These are phyloP conservation scores for Sciurus carolinensis DNA, from an alignment of 2,797 vertebrate genomes.

Conservation along the genomic window DNA sequence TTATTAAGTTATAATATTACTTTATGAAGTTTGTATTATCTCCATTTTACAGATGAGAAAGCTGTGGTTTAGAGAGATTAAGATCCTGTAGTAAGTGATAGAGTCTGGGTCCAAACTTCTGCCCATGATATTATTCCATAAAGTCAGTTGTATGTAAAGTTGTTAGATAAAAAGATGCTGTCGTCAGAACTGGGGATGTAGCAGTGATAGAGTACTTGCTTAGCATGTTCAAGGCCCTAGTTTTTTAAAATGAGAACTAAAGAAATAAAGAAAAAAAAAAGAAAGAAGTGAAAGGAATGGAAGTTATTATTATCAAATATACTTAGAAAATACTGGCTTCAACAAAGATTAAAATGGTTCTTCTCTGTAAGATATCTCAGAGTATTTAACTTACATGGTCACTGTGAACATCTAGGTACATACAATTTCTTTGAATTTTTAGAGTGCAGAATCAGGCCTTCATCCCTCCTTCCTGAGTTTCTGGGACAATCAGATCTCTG, in stretches of 20 bases:
- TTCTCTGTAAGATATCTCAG: neutral
- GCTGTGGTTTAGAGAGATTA: neutral
- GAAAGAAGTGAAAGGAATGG: neutral
- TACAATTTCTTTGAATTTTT: neutral
- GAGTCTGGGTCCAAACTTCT: neutral
- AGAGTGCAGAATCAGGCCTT: neutral
- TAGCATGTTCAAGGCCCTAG: neutral
- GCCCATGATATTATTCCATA: neutral
- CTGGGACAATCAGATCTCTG: neutral
- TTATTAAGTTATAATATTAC: slow-evolving; percentile 27
- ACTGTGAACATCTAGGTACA: neutral
- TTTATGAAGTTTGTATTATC: neutral
- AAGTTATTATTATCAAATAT: slow-evolving; percentile 29
- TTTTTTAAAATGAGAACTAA: neutral
- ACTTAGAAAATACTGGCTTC: slow-evolving; percentile 45
- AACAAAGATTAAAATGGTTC: neutral
- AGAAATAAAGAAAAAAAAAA: too few relatives aligned
- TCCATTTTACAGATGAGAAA: neutral
- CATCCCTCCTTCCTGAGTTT: neutral
- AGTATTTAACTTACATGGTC: neutral
- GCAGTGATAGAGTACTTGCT: too few relatives aligned
- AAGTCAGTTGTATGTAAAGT: neutral
- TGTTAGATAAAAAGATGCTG: slow-evolving; percentile 37
- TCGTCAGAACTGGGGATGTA: neutral
- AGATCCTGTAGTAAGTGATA: neutral